Base-by-base conservation (phyloP, 23 tunicate genomes). In the Aplidium turbinatum region DNA sequence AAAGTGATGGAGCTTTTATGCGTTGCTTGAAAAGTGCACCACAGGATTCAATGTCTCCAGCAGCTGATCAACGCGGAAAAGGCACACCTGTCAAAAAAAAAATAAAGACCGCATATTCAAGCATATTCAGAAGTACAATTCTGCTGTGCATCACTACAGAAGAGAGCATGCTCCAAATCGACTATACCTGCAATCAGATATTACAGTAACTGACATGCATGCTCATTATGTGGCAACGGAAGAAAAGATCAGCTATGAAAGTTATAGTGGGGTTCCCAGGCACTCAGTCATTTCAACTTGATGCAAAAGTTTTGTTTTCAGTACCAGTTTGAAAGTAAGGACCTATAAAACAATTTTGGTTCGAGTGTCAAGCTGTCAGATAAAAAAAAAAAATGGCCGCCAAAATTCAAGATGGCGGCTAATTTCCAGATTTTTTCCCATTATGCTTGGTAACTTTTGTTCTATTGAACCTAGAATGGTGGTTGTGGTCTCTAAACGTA, bases 1-100 rank as follows among this genome's bases (percentile, higher is more conserved):
- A 54, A 5, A 54, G 61, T 54, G 61, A 54, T 54, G 24, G 24
- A 11, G 50, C 25, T 54, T 54, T 54, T 20, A 54, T 54, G 61
- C 61, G 25, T 11, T 54, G 61, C 61, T 54, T 54, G 5, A n/a
- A 54, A 54, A 54, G 20, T 54, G 23, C 24, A 54, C 5, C 61
- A 9, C 61, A 54, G 61, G 61, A 54, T 11, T 54, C 61, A 54
- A 54, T 54, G 61, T 54, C 21, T 54, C 61, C 25, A 11, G 61
- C 61, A 11, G 19, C 6, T 54, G 24, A 54, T 20, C 61, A 20
- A 20, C 61, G 61, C 25, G 61, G 61, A 16, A 54, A 54, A 54
- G 25, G 5, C 19, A 9, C 24, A 54, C 24, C 61, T 9, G 61
- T 20, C 20, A 54, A 13, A 22, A 54, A 54, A 54, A 54, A 54